These are phyloP conservation scores for Palythoa grandiflora DNA, from an alignment of 92 coral and sea anemone species.

Conservation along the genomic window DNA sequence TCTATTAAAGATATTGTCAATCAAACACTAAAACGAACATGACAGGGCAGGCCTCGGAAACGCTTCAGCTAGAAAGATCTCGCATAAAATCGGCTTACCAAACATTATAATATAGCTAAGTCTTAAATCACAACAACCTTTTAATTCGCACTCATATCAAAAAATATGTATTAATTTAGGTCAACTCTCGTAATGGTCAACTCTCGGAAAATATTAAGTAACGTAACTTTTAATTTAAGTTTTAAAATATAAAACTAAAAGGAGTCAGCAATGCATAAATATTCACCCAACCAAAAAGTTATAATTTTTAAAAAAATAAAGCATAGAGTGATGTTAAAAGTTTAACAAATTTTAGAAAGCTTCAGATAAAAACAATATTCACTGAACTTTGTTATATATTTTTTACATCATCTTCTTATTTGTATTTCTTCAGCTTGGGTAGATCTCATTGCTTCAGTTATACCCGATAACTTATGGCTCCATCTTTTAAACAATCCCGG, in stretches of 20 bases:
- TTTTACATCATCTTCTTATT: no score
- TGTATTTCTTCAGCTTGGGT: not conserved
- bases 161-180: not conserved
- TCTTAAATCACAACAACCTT: not conserved
- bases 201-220: not conserved
- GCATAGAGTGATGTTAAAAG: no score
- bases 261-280: no score
- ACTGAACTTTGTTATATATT: no score
- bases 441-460: not conserved
- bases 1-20: not conserved
- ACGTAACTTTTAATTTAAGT: no score
- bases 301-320: no score
- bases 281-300: no score
- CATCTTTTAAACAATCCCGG: not conserved
- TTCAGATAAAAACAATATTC: no score
- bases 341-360: no score
- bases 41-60: not conserved
- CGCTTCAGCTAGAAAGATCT: not conserved
- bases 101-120: not conserved
- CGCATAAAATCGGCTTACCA: not conserved
- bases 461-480: no score
- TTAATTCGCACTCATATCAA: not conserved
- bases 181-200: not conserved
- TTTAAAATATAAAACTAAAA: no score
- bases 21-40: constrained; percentile 1